Evolutionary conservation across 23 tunicate species (phyloP), one percentile per base, ranked within the genome.

Genomic region (Styela clava): DNA sequence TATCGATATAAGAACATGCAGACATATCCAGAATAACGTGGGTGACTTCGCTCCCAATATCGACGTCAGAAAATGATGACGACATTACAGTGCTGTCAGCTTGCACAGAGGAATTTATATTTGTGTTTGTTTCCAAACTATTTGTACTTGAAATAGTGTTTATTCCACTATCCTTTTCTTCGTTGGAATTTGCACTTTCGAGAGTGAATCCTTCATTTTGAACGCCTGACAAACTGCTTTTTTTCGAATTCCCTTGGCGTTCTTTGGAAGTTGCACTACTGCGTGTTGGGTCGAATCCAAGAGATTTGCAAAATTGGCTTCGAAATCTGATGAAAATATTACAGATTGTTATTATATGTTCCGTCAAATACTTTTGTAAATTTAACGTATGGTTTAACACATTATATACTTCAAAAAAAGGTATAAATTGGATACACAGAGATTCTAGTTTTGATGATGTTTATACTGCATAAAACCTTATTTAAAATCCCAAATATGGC

Each of bases 1-100:
- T 93, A 68, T 93, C 98, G n/a, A 93, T 56, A 52, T 81, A 88
- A 25, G 89, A 63, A 51, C 98, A 88, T 28, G 84, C 24, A 33
- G 78, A 67, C 93, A 93, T 79, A 35, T 93, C 98, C 2, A 93
- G 30, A 7, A 93, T 85, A 26, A 93, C 74, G 78, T 78, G 56
- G 3, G 68, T 69, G 9, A 85, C 2, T 28, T 29, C 35, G 12
- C 78, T 30, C 22, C 5, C 34, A 29, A 22, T 25, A 5, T 5
- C 12, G 56, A 44, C 56, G 56, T 44, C 56, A 44, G 56, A 12
- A 44, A 44, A 5, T 44, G 56, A 44, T 44, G 56, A 44, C 56
- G 56, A 7, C 56, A 44, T 44, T 5, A 7, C 56, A 5, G 7
- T 12, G 56, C 12, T 12, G 1, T 52, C 36, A 24, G 20, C 79